phyloP scores from a whole-genome alignment of 2,797 vertebrate genomes.

The Melanotaenia trifasciata region DNA sequence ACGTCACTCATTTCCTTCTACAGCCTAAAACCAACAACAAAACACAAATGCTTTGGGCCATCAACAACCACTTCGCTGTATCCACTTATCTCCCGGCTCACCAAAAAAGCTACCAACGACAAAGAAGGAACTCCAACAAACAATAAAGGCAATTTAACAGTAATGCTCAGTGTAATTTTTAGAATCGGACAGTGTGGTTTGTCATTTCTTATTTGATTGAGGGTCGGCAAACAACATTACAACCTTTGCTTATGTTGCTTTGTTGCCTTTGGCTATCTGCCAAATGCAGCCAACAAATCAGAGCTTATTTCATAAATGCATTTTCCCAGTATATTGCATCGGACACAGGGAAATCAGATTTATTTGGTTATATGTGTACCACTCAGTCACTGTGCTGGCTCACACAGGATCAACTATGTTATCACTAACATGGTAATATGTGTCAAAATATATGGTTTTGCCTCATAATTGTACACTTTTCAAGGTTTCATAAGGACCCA shows the following conservation, averaged over 20 bases:
- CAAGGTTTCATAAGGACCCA: conserved; percentile 33
- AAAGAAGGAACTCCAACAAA: conserved; percentile 74
- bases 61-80: conserved; percentile 38
- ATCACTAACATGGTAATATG: conserved; percentile 25
- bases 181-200: conserved; percentile 81
- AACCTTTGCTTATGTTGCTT: conserved; percentile 77
- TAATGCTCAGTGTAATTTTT: conserved; percentile 77
- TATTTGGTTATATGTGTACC: conserved; percentile 69
- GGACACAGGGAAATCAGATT: conserved; percentile 70
- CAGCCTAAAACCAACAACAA: conserved; percentile 39
- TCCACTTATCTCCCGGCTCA: conserved; percentile 27
- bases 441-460: conserved; percentile 27
- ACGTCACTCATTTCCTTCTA: conserved; percentile 10
- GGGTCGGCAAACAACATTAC: conserved; percentile 77
- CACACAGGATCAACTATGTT: conserved; percentile 49
- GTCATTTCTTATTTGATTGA: conserved; percentile 85
- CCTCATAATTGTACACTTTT: conserved; percentile 14
- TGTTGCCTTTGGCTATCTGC: conserved; percentile 80
- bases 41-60: conserved; percentile 54
- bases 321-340: conserved; percentile 69
- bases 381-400: conserved; percentile 41
- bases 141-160: conserved; percentile 79
- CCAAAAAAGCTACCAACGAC: conserved; percentile 48
- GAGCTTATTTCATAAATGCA: conserved; percentile 77
- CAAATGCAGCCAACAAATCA: conserved; percentile 78